Base-by-base conservation (phyloP, 2,888 invertebrate genomes). In the Dione juno region DNA sequence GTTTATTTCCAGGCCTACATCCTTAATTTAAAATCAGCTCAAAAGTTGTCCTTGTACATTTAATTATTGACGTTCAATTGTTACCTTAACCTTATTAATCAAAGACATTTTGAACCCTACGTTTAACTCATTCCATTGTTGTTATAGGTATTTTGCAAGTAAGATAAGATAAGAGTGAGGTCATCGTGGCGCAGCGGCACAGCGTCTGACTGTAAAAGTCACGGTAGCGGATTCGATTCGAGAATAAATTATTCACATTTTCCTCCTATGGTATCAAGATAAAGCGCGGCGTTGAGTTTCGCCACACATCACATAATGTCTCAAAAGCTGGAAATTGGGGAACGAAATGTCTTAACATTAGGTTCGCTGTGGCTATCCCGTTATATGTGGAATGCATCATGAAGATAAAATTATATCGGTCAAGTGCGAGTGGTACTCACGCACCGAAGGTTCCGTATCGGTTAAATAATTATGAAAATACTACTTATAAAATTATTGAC, bases 61-160 rank as follows among this genome's bases (percentile, higher is more conserved):
- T 61, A 2, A 43, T 61, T 43, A 35, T 61, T 61, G 28, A 28
- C 28, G 45, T 61, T 61, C 61, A 35, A 61, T 61, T 61, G 61
- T 61, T 61, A 61, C 10, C 28, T 35, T 61, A 28, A 61, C 61
- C 61, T 61, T 45, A 7, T 28, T 35, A 28, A 61, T 45, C 11
- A 61, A 59, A 40, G 28, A 61, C 35, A 35, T 11, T 35, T 61
- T 61, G 45, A 28, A 45, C 28, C 6, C 37, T 57, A 28, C 11
- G 16, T 57, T 37, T 37, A 11, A 16, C 7, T 50, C 19, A 16
- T 50, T 37, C 16, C 37, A 57, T 57, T 57, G 57, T 37, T 57
- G 9, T 16, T 11, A 57, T 57, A n/a, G 1, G n/a, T 10, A 16
- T 37, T 37, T 10, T 1, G 16, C 16, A 19, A 19, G 28, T 28